A percentile compares a stretch with the other conserved stretches of the same genome.
Conservation (phyloP, 2,797 vertebrate genomes). For the Phalanger gymnotis region DNA sequence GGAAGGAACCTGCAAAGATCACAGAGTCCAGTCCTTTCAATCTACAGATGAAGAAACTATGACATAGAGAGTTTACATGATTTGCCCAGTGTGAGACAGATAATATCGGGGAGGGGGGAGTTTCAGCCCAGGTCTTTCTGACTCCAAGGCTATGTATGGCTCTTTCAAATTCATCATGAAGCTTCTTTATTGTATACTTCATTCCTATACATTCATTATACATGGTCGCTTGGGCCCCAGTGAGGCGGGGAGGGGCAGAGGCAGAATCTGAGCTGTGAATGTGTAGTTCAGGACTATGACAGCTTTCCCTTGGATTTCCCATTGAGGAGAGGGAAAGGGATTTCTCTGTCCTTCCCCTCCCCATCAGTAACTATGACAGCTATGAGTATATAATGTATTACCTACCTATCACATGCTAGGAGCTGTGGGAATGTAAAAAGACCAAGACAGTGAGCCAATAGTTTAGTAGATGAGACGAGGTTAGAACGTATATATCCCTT, state of each 20-base stretch:
- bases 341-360: neutral
- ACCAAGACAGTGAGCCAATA: neutral
- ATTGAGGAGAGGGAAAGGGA: neutral
- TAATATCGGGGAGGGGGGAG: neutral
- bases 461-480: neutral
- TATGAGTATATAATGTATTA: neutral
- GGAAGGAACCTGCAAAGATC: neutral
- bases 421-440: neutral
- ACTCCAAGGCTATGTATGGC: neutral
- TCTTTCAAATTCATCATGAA: neutral
- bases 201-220: no score
- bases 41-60: neutral
- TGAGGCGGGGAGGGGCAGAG: neutral
- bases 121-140: neutral
- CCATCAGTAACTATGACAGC: neutral
- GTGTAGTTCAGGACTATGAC: neutral
- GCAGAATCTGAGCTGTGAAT: neutral
- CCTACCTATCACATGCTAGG: neutral
- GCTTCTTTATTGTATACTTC: neutral
- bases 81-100: neutral
- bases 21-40: neutral
- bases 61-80: neutral
- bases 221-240: neutral
- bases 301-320: neutral
- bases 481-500: neutral